A percentile compares a stretch with the other conserved stretches of the same genome.
Evolutionary conservation across 1,140 invertebrate species (phyloP).

Genomic region (Zaprionus ghesquierei): DNA sequence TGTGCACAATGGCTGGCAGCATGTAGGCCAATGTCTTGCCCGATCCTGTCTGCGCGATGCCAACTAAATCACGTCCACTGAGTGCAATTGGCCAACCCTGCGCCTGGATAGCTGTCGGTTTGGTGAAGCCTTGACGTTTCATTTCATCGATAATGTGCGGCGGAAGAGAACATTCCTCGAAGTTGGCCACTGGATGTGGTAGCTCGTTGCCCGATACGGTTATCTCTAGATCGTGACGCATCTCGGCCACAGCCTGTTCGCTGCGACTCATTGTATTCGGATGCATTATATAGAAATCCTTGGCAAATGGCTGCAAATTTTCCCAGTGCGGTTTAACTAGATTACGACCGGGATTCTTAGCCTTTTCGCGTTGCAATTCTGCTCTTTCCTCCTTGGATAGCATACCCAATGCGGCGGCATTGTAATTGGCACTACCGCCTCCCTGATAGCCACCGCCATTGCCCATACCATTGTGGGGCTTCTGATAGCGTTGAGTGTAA

Average conservation of each 20-base stretch:
- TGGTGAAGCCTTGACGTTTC: slow-evolving; percentile 91
- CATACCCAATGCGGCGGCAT: slow-evolving; percentile 66
- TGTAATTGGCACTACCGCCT: slow-evolving; percentile 64
- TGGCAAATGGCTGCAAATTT: slow-evolving; percentile 91
- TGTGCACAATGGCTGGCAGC: slow-evolving; percentile 90
- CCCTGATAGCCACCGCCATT: slow-evolving; percentile 58
- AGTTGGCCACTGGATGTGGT: slow-evolving; percentile 92
- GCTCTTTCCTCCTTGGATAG: slow-evolving; percentile 82
- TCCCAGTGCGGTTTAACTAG: slow-evolving; percentile 94
- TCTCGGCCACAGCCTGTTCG: slow-evolving; percentile 89
- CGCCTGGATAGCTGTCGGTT: slow-evolving; percentile 94
- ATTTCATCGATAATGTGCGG: slow-evolving; percentile 91
- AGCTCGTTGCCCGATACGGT: slow-evolving; percentile 92
- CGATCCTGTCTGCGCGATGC: slow-evolving; percentile 97
- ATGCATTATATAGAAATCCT: slow-evolving; percentile 96
- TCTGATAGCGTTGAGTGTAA: slow-evolving; percentile 72
- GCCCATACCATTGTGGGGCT: slow-evolving; percentile 62
- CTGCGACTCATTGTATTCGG: slow-evolving; percentile 88
- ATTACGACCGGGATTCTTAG: slow-evolving; percentile 89
- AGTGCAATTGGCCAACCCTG: slow-evolving; percentile 97
- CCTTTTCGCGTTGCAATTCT: slow-evolving; percentile 86
- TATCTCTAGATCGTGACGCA: slow-evolving; percentile 90
- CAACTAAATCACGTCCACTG: slow-evolving; percentile 95
- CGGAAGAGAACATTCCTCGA: slow-evolving; percentile 95
- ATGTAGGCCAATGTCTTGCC: slow-evolving; percentile 95